phyloP scores from a whole-genome alignment of 92 coral and sea anemone genomes.

The Porites lobata region DNA sequence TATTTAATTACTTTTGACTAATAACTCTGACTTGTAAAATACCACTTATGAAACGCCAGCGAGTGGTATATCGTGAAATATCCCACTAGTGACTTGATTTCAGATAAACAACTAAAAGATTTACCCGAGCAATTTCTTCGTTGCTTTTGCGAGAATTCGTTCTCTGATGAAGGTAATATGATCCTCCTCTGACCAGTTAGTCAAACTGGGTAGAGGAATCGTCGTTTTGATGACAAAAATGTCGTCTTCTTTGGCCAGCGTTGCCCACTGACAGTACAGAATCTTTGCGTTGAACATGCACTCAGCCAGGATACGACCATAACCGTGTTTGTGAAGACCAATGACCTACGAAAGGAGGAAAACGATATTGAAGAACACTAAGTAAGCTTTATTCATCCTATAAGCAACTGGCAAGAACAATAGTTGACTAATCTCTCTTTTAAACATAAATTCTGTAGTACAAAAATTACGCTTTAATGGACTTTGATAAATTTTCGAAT shows the following conservation, averaged over 20 bases:
- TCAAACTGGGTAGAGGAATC: slow-evolving; percentile 44
- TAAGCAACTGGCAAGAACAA: too few relatives aligned
- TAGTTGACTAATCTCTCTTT: too few relatives aligned
- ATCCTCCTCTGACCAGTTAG: slow-evolving; percentile 48
- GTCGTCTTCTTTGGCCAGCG: slow-evolving; percentile 62
- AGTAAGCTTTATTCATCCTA: too few relatives aligned
- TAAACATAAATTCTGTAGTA: too few relatives aligned
- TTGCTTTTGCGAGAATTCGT: slow-evolving; percentile 71
- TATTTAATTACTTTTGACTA: too few relatives aligned
- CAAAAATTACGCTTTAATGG: too few relatives aligned
- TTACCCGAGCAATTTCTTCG: slow-evolving; percentile 67
- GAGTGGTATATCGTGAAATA: too few relatives aligned
- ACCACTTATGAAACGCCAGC: too few relatives aligned
- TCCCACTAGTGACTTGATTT: too few relatives aligned
- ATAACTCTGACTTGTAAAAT: too few relatives aligned
- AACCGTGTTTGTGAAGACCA: slow-evolving; percentile 82
- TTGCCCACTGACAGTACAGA: slow-evolving; percentile 77
- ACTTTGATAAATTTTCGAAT: too few relatives aligned
- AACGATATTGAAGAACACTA: too few relatives aligned
- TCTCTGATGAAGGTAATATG: slow-evolving; percentile 68
- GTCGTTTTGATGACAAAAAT: slow-evolving; percentile 59
- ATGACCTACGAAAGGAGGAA: slow-evolving; percentile 54
- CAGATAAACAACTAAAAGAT: background rate
- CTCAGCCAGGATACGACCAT: slow-evolving; percentile 82
- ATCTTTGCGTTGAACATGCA: slow-evolving; percentile 75